Percentiles rank a stretch among this genome's conserved stretches.
These are phyloP conservation scores for Coremacera marginata DNA, from an alignment of 2,888 invertebrate genomes.

Conservation along the genomic window DNA sequence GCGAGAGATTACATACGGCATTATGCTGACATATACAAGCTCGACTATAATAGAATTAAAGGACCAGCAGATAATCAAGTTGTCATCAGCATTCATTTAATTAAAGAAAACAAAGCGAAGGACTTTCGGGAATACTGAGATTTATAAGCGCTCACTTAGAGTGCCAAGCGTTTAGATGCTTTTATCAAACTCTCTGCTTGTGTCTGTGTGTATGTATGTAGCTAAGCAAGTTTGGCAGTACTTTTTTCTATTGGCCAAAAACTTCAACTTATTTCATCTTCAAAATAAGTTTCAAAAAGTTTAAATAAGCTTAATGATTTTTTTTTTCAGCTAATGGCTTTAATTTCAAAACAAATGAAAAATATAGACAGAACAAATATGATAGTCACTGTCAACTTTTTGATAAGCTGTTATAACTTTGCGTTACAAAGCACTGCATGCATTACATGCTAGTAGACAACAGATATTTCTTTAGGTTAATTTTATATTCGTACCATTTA, in stretches of 20 bases:
- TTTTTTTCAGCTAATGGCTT: too few relatives aligned
- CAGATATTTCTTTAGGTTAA: too few relatives aligned
- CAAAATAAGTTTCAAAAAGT: too few relatives aligned
- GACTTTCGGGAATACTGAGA: constrained; percentile 55
- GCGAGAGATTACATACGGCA: not conserved
- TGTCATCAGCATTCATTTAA: constrained; percentile 66
- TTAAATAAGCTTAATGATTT: too few relatives aligned
- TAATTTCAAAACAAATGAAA: too few relatives aligned
- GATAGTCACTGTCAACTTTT: too few relatives aligned
- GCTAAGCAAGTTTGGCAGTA: not conserved
- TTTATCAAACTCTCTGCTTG: not conserved
- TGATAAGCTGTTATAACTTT: too few relatives aligned
- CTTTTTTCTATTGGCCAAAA: not conserved
- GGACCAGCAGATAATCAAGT: constrained; percentile 61
- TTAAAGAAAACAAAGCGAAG: constrained; percentile 62
- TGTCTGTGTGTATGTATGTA: not conserved
- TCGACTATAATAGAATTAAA: constrained; percentile 59
- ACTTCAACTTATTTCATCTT: not conserved
- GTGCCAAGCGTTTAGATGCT: not conserved
- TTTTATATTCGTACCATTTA: too few relatives aligned
- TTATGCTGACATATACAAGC: constrained; percentile 18
- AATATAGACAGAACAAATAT: too few relatives aligned
- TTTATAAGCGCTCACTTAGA: constrained; percentile 30
- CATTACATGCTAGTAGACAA: too few relatives aligned
- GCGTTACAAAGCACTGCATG: too few relatives aligned